A percentile compares a stretch with the other conserved stretches of the same genome.
These are phyloP conservation scores for Apotomis betuletana DNA, from an alignment of 2,888 invertebrate genomes.

Conservation along the genomic window DNA sequence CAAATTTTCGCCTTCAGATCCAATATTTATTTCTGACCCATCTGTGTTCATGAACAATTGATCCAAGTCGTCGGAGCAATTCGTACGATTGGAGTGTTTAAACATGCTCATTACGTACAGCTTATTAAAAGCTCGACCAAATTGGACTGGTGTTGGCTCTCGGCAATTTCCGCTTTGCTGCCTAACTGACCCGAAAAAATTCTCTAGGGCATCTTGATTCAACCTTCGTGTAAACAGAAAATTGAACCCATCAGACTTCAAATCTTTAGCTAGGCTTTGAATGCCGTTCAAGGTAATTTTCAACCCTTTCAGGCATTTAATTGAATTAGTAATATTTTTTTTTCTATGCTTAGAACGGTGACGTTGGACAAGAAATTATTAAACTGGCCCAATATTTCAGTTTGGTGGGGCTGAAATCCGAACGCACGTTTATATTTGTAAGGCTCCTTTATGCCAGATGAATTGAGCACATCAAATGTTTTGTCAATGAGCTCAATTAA, in stretches of 20 bases:
- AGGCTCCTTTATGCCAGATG: not conserved
- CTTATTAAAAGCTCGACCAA: constrained; percentile 1
- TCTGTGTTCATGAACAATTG: not conserved
- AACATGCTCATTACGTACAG: not conserved
- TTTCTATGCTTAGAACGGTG: not conserved
- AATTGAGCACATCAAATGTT: not conserved
- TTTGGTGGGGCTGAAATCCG: not conserved
- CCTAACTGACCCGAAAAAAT: too few species aligned
- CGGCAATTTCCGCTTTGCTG: not conserved
- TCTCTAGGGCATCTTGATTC: too few species aligned
- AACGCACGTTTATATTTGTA: constrained; percentile 2
- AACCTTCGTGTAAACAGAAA: too few species aligned
- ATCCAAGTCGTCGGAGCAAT: not conserved
- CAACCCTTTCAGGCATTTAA: not conserved
- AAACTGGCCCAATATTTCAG: not conserved
- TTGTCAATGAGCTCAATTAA: not conserved
- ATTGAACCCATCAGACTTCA: too few species aligned
- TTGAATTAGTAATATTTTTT: not conserved
- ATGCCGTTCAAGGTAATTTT: too few species aligned
- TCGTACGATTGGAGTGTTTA: not conserved
- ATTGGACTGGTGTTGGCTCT: not conserved
- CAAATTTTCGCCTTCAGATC: too few species aligned
- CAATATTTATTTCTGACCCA: too few species aligned
- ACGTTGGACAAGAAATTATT: not conserved
- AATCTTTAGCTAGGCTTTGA: too few species aligned